Evolutionary conservation across 2,888 invertebrate species (phyloP), one percentile per base, ranked within the genome.

Genomic region (Xestia rhomboidea): DNA sequence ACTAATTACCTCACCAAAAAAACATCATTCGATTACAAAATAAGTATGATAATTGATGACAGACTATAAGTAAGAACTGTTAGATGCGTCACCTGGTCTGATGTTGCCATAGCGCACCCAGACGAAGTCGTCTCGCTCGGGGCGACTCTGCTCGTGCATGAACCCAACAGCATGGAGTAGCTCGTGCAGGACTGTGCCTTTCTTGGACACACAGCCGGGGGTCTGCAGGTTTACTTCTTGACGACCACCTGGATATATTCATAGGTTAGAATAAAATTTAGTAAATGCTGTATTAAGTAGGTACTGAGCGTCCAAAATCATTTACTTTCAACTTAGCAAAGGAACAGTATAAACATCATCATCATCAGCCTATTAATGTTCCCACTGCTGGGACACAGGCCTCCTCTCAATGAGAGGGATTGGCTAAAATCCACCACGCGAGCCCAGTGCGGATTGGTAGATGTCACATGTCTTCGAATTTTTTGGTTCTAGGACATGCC

Each of bases 121-220:
- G 7, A 98, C 98, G 90, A 96, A 98, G 70, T 97, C 96, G 89
- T 98, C 98, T 1, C 98, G 95, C 89, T 98, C 98, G 49, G 97
- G 97, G 18, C 98, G 97, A 90, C 98, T 98, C 93, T 98, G 98
- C 89, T 98, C 98, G 90, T 98, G 98, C 91, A 98, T 95, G 92
- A 98, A 98, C 0, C 98, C 98, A 21, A 98, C 90, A 0, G 98
- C 98, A 89, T 98, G 98, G 96, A 98, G 97, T 81, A 98, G 93
- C 92, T 98, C 98, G 89, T 98, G 98, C 30, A 98, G 95, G 0
- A 98, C 97, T 0, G 98, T 98, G 18, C 98, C 98, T 81, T 97
- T 97, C 91, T 97, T 97, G 1, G 97, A 95, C 0, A 98, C 96
- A 91, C 98, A 98, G 15, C 98, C 98, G 0, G 98, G 98, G 0